Base-by-base conservation (phyloP, 2,888 invertebrate species). In the Galerucella pusilla region DNA sequence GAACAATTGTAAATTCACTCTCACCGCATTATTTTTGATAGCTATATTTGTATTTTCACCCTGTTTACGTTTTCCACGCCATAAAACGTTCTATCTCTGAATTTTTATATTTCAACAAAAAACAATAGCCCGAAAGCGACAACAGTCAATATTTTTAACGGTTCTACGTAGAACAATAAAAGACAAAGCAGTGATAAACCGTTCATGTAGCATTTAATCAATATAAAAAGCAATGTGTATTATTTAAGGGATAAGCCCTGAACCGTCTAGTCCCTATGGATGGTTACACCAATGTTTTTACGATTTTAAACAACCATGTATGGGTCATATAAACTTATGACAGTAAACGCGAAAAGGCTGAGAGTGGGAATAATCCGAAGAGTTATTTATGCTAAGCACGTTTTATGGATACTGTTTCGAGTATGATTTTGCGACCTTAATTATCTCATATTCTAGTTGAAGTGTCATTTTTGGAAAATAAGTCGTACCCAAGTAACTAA, bases 261-360 rank as follows among this genome's bases (percentile, higher is more conserved):
- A 42, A 42, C 35, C 35, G 7, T 9, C 35, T 5, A 42, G 35
- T 77, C 76, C 77, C 80, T 61, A 59, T 72, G 78, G 76, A 77
- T 72, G 76, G 76, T 71, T 75, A 75, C 79, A 78, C 77, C 78
- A 80, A 76, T 75, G 80, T 79, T 82, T 82, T 82, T 81, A 81
- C 77, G 80, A 78, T 78, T 80, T 81, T 79, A 79, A 81, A 80
- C 82, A 80, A 83, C 81, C 80, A 54, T 67, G 63, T 71, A 82
- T 81, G 77, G 80, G 81, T 82, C 84, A 83, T 82, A 83, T 83
- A 81, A 78, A 81, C 82, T 82, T 81, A 78, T 84, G 81, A 83
- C 71, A 20, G 64, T 71, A 25, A 65, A 65, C 28, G 57, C 14
- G n/a, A 42, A 65, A 42, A 46, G 9, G 25, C 28, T 46, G 35